Evolutionary conservation across 2,888 invertebrate genomes (phyloP).

Genomic region (Frankliniella fusca): DNA sequence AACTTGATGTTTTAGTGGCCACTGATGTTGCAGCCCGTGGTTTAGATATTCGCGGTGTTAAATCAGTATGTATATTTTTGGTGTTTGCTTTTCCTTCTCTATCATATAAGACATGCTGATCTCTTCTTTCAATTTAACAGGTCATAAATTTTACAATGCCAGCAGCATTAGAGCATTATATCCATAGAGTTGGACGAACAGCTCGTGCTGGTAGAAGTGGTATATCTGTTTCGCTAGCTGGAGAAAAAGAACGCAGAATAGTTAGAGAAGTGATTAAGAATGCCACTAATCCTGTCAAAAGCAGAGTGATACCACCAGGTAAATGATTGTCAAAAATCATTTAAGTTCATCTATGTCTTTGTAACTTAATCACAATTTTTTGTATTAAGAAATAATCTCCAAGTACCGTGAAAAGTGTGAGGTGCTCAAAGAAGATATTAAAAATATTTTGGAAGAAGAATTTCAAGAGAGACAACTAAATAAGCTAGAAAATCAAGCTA

Average conservation of each 20-base stretch:
- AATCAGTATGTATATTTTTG: constrained; percentile 61
- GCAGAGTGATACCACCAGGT: constrained; percentile 74
- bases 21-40: constrained; percentile 94
- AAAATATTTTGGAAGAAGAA: constrained; percentile 77
- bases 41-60: constrained; percentile 93
- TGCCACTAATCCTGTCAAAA: constrained; percentile 80
- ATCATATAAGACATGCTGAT: constrained; percentile 4
- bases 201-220: constrained; percentile 93
- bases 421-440: constrained; percentile 73
- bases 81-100: background rate
- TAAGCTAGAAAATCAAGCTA: constrained; percentile 78
- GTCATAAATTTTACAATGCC: constrained; percentile 95
- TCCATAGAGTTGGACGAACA: constrained; percentile 93
- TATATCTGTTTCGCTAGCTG: constrained; percentile 89
- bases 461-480: constrained; percentile 74
- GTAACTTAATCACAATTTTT: constrained; percentile 5
- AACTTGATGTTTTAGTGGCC: constrained; percentile 81
- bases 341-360: background rate
- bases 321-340: constrained; percentile 34
- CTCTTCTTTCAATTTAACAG: constrained; percentile 41
- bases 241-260: constrained; percentile 84
- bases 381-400: constrained; percentile 67
- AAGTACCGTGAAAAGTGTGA: constrained; percentile 75
- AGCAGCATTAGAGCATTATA: constrained; percentile 89
- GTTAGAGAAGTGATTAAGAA: constrained; percentile 88